Conservation (phyloP, 2,797 vertebrate species). For the Gouania willdenowi region DNA sequence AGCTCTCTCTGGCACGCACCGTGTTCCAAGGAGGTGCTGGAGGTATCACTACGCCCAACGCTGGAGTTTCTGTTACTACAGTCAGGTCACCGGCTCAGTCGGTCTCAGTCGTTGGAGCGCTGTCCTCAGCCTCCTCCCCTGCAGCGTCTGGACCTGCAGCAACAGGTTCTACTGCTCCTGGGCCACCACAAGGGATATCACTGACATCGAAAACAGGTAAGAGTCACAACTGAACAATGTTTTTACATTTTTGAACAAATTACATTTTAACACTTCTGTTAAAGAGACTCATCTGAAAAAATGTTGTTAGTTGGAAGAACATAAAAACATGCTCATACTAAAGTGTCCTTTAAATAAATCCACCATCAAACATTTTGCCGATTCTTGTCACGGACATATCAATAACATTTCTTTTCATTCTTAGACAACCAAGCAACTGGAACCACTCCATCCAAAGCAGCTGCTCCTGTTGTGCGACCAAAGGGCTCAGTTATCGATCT, state of each 20-base stretch:
- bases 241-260: too few relatives aligned
- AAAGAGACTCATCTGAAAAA: too few relatives aligned
- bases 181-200: conserved; percentile 69
- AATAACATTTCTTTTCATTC: conserved; percentile 1
- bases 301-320: too few relatives aligned
- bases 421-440: conserved; percentile 85
- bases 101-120: conserved; percentile 72
- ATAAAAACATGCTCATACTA: too few relatives aligned
- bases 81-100: conserved; percentile 69
- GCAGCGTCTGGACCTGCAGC: conserved; percentile 74
- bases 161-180: conserved; percentile 73
- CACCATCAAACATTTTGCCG: too few relatives aligned
- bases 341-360: too few relatives aligned
- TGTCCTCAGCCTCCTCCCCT: conserved; percentile 69
- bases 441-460: conserved; percentile 70
- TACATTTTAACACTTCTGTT: too few relatives aligned
- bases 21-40: conserved; percentile 74
- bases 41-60: conserved; percentile 67
- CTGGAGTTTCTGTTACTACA: conserved; percentile 73
- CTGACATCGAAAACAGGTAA: conserved; percentile 78
- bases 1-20: conserved; percentile 68
- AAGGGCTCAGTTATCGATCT: conserved; percentile 94
- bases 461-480: conserved; percentile 73
- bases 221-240: background rate
- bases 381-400: too few relatives aligned